Evolutionary conservation across 2,888 invertebrate species (phyloP).

Genomic region (Chloroclysta siterata): DNA sequence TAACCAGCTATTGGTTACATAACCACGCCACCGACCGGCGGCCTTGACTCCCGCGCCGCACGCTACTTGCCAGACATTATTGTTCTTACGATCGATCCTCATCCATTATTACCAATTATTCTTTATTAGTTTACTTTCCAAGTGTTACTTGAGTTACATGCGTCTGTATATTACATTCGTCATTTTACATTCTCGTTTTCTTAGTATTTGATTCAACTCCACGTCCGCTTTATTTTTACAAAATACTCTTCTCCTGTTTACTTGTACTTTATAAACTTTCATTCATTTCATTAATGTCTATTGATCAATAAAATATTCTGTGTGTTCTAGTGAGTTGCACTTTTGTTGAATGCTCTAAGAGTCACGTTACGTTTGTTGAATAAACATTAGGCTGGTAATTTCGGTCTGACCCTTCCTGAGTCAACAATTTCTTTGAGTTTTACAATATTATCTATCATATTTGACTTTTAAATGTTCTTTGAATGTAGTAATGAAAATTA

Average conservation of each 20-base stretch:
- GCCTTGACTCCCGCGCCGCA: conserved; percentile 84
- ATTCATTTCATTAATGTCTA: conserved; percentile 12
- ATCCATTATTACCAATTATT: conserved; percentile 22
- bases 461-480: too few relatives aligned
- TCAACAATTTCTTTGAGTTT: conserved; percentile 16
- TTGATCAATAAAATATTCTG: conserved; percentile 13
- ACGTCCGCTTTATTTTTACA: neutral
- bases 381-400: conserved; percentile 47
- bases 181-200: neutral
- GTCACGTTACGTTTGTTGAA: conserved; percentile 40
- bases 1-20: conserved; percentile 63
- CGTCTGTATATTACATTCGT: neutral
- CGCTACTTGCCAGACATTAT: conserved; percentile 59
- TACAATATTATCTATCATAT: neutral
- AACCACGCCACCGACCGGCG: conserved; percentile 69
- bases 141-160: neutral
- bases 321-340: conserved; percentile 50
- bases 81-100: conserved; percentile 40
- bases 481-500: too few relatives aligned
- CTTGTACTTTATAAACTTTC: neutral
- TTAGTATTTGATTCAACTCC: neutral
- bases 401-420: conserved; percentile 35
- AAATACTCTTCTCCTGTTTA: neutral
- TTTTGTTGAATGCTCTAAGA: conserved; percentile 45
- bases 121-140: conserved; percentile 16